Base-by-base conservation (phyloP, 2,113 vertebrate genomes). In the Empidonax traillii region DNA sequence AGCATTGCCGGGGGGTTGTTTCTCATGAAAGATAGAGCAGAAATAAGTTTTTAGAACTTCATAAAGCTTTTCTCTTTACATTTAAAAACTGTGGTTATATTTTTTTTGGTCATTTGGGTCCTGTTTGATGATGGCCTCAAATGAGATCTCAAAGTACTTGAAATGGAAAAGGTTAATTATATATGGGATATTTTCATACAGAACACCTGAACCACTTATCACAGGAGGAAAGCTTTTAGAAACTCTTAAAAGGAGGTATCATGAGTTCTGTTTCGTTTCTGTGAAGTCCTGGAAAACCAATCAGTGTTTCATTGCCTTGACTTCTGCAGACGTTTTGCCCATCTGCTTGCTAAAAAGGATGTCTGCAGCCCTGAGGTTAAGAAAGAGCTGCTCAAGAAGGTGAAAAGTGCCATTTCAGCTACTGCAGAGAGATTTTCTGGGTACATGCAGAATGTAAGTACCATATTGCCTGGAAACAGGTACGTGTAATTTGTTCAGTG, bases 361-460 rank as follows among this genome's bases (percentile, higher is more conserved):
- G 98, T 98, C 46, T 99, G 98, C 89, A 99, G 99, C 97, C 98
- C 99, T 52, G 99, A 99, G 93, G 98, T 98, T 35, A 99, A 99
- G 97, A 99, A 99, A 87, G 99, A 99, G 90, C 97, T 99, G 41
- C 97, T 99, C 86, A 99, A 99, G 91, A 99, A 98, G 95, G 99
- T 99, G 82, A 99, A 99, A 98, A 99, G 98, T 95, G 99, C 99
- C 37, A 99, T 99, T 97, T 99, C 99, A 47, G 98, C 99, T 85
- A 99, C 99, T 14, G 99, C 99, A 27, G 99, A 99, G 97, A 98
- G 99, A 43, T 99, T 99, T 97, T 99, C 99, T 93, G 99, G 99
- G 63, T 99, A 99, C 96, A 98, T 99, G 98, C 99, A 99, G 95
- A 99, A 99, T 30, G 99, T 99, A 97, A 99, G 99, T 97, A 85